Evolutionary conservation across 2,888 invertebrate species (phyloP), one percentile per base, ranked within the genome.

Genomic region (Chaitophorus viminalis): DNA sequence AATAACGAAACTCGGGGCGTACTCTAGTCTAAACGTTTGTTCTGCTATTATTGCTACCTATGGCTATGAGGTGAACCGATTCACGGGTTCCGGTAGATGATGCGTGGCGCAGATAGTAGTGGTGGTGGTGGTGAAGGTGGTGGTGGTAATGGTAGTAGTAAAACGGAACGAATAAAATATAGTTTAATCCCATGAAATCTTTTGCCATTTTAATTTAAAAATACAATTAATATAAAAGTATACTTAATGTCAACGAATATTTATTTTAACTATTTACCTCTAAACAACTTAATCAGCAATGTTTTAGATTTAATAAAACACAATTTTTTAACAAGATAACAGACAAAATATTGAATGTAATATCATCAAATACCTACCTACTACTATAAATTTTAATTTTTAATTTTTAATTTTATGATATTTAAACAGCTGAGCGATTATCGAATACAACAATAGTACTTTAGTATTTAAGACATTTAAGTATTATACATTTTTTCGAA

Each of bases 101-200:
- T 75, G 29, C 25, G n/a, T 33, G 25, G 33, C 5, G 65, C 17
- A 11, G 11, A 18, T 81, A 29, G 17, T 54, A 9, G 18, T 54
- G 9, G 21, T 33, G 31, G 8, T n/a, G 25, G 21, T 46, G 25
- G 39, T 39, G 29, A 9, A 3, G 54, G 54, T 17, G 11, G 17
- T 79, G 39, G 17, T 54, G 9, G 8, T 54, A 8, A 8, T 33
- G 31, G 14, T 33, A 21, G 21, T 46, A 18, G 29, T 39, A 68
- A 77, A n/a, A 85, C 14, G 0, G 4, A 54, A n/a, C 46, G 54
- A 72, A 31, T 5, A 76, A 46, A 65, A 52, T 36, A 36, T 39
- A 74, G 33, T 78, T 33, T 29, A 76, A 76, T 77, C 84, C 68
- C 18, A 77, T 25, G 76, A 77, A 85, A 77, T 52, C 76, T 76